Evolutionary conservation across 2,797 vertebrate genomes (phyloP), one percentile per base, ranked within the genome.

Genomic region (Rhadinocentrus ornatus): DNA sequence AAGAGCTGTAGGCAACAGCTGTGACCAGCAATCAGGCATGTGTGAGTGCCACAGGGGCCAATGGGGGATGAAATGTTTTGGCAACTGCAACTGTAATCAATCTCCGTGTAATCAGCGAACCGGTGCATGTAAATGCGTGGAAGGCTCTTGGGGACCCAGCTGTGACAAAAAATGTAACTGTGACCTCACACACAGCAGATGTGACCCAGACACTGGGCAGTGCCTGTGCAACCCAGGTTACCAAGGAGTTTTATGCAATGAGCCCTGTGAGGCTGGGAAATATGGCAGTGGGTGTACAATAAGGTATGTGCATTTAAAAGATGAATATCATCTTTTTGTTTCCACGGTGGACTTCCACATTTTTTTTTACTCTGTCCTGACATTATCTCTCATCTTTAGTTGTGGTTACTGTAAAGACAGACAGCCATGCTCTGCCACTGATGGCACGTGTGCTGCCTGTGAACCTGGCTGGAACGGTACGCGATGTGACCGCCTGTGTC

Each of bases 401-500:
- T 97, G 97, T 75, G 95, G 96, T 54, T 89, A 81, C 86, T 98
- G 97, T 86, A 92, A 89, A 73, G 92, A 67, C 67, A 87, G 84
- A 15, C 86, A 86, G 69, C 63, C 90, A 0, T 99, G 98, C 78
- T 95, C 95, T 0, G 69, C 88, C 0, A 75, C 90, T 12, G 94
- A 97, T 0, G 98, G 98, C 0, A 80, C 77, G 65, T 99, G 98
- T 68, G 73, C 62, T 1, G 92, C 93, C 73, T 99, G 98, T 24
- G 86, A 93, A 37, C 92, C 95, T 0, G 98, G 98, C 67, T 99
- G 97, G 97, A 97, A 94, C 0, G 96, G 97, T 1, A 96, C 95
- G 0, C 95, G 54, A 2, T 99, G 98, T 60, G 89, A 95, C 72
- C 92, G 82, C 20, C 91, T 56, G 3, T 99, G 98, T 48, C 73